phyloP scores from a whole-genome alignment of 2,888 invertebrate species.

The Papilio gigon region DNA sequence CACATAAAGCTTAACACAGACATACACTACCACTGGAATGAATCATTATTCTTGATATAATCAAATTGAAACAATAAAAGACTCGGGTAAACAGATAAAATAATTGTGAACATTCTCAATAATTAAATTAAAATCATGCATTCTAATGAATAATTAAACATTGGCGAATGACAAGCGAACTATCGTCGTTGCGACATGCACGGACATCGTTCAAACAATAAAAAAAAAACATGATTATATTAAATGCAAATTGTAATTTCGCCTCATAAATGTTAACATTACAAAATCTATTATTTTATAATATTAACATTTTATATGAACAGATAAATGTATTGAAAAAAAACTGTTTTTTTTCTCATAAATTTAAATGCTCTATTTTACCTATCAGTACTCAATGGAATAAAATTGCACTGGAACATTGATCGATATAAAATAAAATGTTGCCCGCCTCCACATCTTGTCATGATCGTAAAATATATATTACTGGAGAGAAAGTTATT shows the following conservation, averaged over 20 bases:
- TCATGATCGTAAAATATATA: conserved; percentile 48
- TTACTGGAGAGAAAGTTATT: not conserved
- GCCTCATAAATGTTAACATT: not conserved
- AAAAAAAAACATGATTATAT: conserved; percentile 61
- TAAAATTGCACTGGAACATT: conserved; percentile 29
- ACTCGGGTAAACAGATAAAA: conserved; percentile 45
- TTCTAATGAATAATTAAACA: conserved; percentile 58
- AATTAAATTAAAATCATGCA: conserved; percentile 56
- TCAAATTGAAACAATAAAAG: conserved; percentile 55
- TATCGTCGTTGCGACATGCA: conserved; percentile 69
- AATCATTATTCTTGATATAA: conserved; percentile 65
- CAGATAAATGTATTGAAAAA: conserved; percentile 31
- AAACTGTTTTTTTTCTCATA: conserved; percentile 12
- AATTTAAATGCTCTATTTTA: conserved; percentile 36
- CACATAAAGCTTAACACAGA: conserved; percentile 76
- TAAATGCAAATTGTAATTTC: conserved; percentile 69
- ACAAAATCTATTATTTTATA: not conserved
- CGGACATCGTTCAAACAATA: conserved; percentile 56
- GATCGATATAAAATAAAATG: conserved; percentile 37
- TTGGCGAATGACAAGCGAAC: conserved; percentile 72
- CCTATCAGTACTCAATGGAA: conserved; percentile 37
- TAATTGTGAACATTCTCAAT: conserved; percentile 53
- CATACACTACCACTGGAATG: conserved; percentile 78
- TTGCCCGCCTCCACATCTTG: conserved; percentile 46
- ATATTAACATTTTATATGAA: conserved; percentile 45